Evolutionary conservation across 2,888 invertebrate genomes (phyloP), one percentile per base, ranked within the genome.

Genomic region (Morpho achilles): DNA sequence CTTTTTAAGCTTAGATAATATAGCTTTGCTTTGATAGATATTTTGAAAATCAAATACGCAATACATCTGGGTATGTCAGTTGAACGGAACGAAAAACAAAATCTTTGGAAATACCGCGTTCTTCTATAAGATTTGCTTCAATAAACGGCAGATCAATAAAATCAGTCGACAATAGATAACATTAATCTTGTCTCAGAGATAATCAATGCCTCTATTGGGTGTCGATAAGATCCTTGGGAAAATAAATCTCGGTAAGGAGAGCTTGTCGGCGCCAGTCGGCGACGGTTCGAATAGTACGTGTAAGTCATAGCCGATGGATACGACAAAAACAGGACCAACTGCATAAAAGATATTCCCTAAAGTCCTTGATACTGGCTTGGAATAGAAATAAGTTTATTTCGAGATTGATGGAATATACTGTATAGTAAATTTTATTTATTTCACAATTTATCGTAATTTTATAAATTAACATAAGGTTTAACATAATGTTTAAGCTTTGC

Each of bases 141-240:
- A 52, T 41, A 60, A 53, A 60, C 50, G 57, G 43, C 57, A 61
- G 57, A 61, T 61, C 57, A 49, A 54, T 54, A 54, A 40, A 61
- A 54, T 41, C 47, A 57, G 57, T 61, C 56, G 58, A 56, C 61
- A 63, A 56, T 56, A 56, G 58, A 53, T 59, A 59, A 60, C 79
- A 84, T 84, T 84, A 81, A 80, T 79, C 79, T 73, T 75, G 69
- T 73, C 76, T 75, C 75, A 77, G 32, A 82, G 77, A 79, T 79
- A 77, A 77, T 75, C 72, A 67, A 65, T 65, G 61, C 62, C 59
- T 63, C 64, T 60, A 66, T 64, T 62, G 65, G 51, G 63, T 60
- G 60, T 61, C 64, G 68, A 67, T 65, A 62, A 61, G 64, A 67
- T 65, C 61, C 50, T 48, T 51, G 50, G 49, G 62, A 59, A 58